A percentile compares a stretch with the other conserved stretches of the same genome.
Evolutionary conservation across 2,113 vertebrate genomes (phyloP).

Genomic region (Gorilla gorilla): DNA sequence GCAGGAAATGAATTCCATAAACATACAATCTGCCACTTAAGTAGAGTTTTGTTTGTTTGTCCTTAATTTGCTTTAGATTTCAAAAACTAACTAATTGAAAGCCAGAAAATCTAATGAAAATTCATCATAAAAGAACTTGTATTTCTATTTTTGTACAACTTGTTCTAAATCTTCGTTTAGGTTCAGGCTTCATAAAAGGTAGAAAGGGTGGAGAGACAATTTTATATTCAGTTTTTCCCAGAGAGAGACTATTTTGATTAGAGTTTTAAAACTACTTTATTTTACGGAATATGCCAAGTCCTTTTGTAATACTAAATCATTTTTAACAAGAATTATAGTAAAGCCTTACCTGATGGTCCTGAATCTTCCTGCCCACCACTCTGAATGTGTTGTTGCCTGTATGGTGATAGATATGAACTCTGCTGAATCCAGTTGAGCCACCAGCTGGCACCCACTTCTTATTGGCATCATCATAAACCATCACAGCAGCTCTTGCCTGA

Average conservation of each 20-base stretch:
- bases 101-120: neutral
- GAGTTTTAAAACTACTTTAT: neutral
- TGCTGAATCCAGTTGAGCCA: conserved; percentile 97
- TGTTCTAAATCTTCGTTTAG: neutral
- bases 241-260: neutral
- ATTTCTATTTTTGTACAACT: neutral
- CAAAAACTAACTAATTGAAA: neutral
- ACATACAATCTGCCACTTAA: neutral
- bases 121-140: neutral
- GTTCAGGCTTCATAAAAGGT: neutral
- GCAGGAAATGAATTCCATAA: conserved; percentile 21
- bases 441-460: conserved; percentile 99
- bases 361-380: conserved; percentile 98
- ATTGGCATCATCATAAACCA: conserved; percentile 99
- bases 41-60: neutral
- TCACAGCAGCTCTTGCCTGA: conserved; percentile 98
- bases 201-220: neutral
- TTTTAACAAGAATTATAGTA: neutral
- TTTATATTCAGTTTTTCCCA: neutral
- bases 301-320: neutral
- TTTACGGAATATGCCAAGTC: neutral
- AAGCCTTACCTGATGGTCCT: conserved; percentile 95
- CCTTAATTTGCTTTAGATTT: neutral
- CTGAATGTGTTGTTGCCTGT: conserved; percentile 99
- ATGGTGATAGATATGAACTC: conserved; percentile 99